Base-by-base conservation (phyloP, 2,113 vertebrate species). In the Hoplias malabaricus region DNA sequence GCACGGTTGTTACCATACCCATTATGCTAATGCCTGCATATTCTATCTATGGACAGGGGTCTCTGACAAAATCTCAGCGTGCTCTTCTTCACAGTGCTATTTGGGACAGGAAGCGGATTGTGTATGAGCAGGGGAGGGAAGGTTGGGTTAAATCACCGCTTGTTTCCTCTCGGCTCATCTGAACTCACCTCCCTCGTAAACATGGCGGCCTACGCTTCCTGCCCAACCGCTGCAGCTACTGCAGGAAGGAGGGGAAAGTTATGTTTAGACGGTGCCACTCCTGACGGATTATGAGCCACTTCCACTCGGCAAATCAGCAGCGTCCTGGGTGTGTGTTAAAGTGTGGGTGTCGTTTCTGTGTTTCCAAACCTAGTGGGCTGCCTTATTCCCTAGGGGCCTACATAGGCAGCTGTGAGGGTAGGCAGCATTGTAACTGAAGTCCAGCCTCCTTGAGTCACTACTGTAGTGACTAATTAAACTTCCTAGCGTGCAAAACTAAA, bases 231-330 rank as follows among this genome's bases (percentile, higher is more conserved):
- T 38, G 34, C 3, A 21, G 21, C 50, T 78, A 69, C 69, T 16
- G 43, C 34, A 63, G 57, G 40, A 65, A 62, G 27, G 5, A 53
- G 38, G 65, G 50, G 54, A 65, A 56, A 50, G 66, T 70, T 85
- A 80, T 81, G 80, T 85, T 85, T 84, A 80, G 84, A 81, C 48
- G n/a, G 61, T 85, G 70, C 63, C 80, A 80, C 63, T 54, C 23
- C 29, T 84, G 85, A 85, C 76, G 77, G 82, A 82, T 87, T 75
- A 83, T 34, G 62, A 83, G 78, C 80, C 69, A 61, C 68, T 65
- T 78, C 53, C 14, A 69, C 62, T 40, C 36, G 53, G 81, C 65
- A 84, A 84, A 82, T 80, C 81, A 82, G 62, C 78, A 12, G 33
- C 16, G 69, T 75, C 79, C 40, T 62, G 73, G 27, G 46, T 57